Conservation (phyloP, 2,888 invertebrate species). For the Drosophila atripex region DNA sequence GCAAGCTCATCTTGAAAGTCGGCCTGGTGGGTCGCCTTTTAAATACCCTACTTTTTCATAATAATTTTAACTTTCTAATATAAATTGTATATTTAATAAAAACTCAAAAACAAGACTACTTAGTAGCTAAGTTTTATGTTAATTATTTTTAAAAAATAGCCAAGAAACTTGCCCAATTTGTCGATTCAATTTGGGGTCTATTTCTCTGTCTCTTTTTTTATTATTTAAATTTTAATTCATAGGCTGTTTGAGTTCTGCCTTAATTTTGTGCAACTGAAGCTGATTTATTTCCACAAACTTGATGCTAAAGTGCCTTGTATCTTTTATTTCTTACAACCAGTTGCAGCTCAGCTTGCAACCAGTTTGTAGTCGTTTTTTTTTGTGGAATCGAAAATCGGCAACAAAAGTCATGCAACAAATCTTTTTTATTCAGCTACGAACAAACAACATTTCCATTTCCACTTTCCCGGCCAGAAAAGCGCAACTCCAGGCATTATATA, state of each 20-base stretch:
- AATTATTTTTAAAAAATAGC: too few relatives aligned
- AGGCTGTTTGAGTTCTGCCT: neutral
- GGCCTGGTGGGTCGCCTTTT: neutral
- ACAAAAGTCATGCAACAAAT: constrained; percentile 28
- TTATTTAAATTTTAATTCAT: too few relatives aligned
- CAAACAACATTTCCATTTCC: constrained; percentile 8
- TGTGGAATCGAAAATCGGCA: constrained; percentile 6
- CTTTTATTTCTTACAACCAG: constrained; percentile 37
- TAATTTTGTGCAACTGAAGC: neutral
- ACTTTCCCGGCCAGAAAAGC: constrained; percentile 12
- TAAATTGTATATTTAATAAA: too few relatives aligned
- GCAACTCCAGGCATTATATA: constrained; percentile 6
- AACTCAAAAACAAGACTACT: too few relatives aligned
- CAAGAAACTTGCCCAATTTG: too few relatives aligned
- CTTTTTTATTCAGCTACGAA: constrained; percentile 14
- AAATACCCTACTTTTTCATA: constrained; percentile 4
- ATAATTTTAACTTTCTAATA: too few relatives aligned
- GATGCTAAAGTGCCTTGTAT: neutral
- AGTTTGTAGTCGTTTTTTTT: constrained; percentile 24
- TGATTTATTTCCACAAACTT: constrained; percentile 38
- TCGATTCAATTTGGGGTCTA: too few relatives aligned
- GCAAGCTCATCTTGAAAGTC: constrained; percentile 8
- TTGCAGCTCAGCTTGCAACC: constrained; percentile 41
- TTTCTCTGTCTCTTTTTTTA: too few relatives aligned
- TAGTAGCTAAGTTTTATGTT: too few relatives aligned